Conservation (phyloP, 2,113 vertebrate genomes). For the Siniperca chuatsi region DNA sequence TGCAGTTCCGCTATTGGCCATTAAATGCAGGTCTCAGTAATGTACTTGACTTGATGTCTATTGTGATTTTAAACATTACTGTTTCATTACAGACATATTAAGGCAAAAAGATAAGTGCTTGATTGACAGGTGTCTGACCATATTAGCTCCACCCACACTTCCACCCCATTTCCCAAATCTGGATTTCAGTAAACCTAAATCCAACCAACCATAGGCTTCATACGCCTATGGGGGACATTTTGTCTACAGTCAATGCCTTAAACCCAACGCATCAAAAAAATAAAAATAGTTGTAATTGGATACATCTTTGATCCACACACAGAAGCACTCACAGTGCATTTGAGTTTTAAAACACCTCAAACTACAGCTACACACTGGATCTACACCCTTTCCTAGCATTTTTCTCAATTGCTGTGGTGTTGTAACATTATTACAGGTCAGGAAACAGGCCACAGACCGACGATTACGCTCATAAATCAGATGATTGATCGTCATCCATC, state of each 20-base stretch:
- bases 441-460: conserved; percentile 51
- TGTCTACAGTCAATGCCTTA: neutral
- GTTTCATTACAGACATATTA: neutral
- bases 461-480: conserved; percentile 63
- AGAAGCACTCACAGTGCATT: neutral
- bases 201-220: conserved; percentile 20
- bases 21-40: neutral
- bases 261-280: conserved; percentile 31
- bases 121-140: conserved; percentile 28
- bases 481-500: conserved; percentile 65
- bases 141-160: conserved; percentile 47
- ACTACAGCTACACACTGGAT: neutral
- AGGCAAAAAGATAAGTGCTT: neutral
- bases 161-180: conserved; percentile 43
- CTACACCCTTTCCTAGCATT: conserved; percentile 36
- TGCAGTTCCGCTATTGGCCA: neutral
- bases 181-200: conserved; percentile 60
- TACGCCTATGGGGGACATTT: neutral
- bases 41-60: neutral
- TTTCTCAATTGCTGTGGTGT: conserved; percentile 45
- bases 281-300: conserved; percentile 12
- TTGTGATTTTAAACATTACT: neutral
- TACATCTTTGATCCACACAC: conserved; percentile 15
- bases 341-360: conserved; percentile 14
- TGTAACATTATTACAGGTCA: conserved; percentile 67